phyloP scores from a whole-genome alignment of 1,140 invertebrate species.

The Tetramorium parvispinum region DNA sequence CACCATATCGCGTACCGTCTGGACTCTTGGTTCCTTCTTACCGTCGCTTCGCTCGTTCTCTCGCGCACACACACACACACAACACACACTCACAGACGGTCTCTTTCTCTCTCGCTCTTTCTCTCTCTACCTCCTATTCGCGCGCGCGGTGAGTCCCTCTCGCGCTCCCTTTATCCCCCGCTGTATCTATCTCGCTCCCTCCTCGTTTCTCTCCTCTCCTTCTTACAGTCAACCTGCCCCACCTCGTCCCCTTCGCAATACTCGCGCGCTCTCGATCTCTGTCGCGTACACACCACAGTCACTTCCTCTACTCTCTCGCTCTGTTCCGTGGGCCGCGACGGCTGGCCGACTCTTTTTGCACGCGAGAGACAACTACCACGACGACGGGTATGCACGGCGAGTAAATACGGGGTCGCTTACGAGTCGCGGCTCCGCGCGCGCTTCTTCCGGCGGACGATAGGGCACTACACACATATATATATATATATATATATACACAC shows the following conservation, averaged over 20 bases:
- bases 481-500: neutral
- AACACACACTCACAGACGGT: neutral
- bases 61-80: too few species aligned
- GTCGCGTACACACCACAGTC: conserved; percentile 6
- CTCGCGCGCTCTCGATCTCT: conserved; percentile 40
- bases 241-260: conserved; percentile 51
- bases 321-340: conserved; percentile 31
- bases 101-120: neutral
- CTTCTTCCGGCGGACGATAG: conserved; percentile 35
- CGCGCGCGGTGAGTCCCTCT: too few species aligned
- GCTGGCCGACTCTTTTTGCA: conserved; percentile 53
- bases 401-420: conserved; percentile 44
- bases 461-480: neutral
- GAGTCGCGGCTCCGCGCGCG: conserved; percentile 21
- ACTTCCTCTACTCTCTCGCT: conserved; percentile 56
- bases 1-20: conserved; percentile 21
- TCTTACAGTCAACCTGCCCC: conserved; percentile 55
- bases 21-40: conserved; percentile 4
- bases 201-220: conserved; percentile 3
- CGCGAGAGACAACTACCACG: conserved; percentile 49
- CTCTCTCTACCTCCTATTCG: too few species aligned
- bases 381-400: neutral
- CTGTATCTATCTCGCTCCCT: neutral
- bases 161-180: neutral
- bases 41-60: neutral